Percentiles rank a stretch among this genome's conserved stretches.
phyloP scores from a whole-genome alignment of 2,888 invertebrate species.

The Leptopilina drosophilae region DNA sequence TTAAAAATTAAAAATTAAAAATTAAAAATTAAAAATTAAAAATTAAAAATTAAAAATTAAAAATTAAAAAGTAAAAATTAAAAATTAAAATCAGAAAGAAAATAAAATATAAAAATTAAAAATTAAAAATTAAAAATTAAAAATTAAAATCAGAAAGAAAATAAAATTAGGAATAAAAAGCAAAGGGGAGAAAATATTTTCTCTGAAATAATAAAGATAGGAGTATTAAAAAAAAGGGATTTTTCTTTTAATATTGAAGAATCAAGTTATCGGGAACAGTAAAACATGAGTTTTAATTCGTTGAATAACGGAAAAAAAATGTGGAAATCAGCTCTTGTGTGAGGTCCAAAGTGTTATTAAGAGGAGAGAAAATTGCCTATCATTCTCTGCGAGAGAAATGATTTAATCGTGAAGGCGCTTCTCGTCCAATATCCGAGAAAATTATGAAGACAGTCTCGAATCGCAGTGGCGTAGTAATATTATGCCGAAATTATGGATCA shows the following conservation, averaged over 20 bases:
- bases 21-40: too few species aligned
- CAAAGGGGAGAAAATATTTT: too few species aligned
- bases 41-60: too few species aligned
- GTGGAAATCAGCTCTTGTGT: not conserved
- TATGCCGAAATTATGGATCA: not conserved
- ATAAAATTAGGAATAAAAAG: too few species aligned
- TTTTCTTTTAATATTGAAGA: not conserved
- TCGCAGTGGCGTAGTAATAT: slow-evolving; percentile 4
- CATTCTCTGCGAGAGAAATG: slow-evolving; percentile 52
- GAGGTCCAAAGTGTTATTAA: slow-evolving; percentile 28
- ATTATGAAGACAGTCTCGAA: slow-evolving; percentile 45
- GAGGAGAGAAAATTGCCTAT: slow-evolving; percentile 49
- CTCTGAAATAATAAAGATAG: too few species aligned
- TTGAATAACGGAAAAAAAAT: not conserved
- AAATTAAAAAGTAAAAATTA: too few species aligned
- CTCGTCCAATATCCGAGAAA: slow-evolving; percentile 52
- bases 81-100: too few species aligned
- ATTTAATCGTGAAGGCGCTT: slow-evolving; percentile 50
- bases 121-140: too few species aligned
- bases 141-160: too few species aligned
- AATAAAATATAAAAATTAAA: too few species aligned
- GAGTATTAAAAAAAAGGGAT: too few species aligned
- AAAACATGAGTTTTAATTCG: not conserved
- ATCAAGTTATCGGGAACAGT: not conserved
- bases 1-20: too few species aligned